Base-by-base conservation (phyloP, 2,797 vertebrate species). In the Micromesistius poutassou region DNA sequence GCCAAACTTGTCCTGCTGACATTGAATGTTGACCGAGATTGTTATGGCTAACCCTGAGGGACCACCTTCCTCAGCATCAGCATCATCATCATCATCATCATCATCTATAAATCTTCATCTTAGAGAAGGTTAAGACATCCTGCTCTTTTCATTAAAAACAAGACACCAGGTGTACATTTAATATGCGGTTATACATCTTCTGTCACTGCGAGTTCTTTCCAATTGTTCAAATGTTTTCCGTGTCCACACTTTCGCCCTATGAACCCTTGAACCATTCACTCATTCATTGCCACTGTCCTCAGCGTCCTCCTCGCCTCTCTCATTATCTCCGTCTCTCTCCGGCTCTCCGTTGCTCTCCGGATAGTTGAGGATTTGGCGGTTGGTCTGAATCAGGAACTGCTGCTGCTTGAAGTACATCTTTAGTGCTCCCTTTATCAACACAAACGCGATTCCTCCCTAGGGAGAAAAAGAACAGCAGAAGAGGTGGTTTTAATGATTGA, bases 331-430 rank as follows among this genome's bases (percentile, higher is more conserved):
- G 0, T 88, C 89, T 4, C 30, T 72, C 70, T 74, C 76, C 2
- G 71, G 73, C 22, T 70, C 80, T 1, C 55, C 19, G 7, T 72
- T 76, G 9, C 80, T 79, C n/a, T 94, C 89, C 0, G 91, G 89
- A 78, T 92, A 94, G 91, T 95, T 90, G 1, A 94, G 91, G 86
- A 95, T 94, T 28, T 89, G 87, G 1, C 94, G 86, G 83, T 92
- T 92, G 74, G 91, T 87, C 77, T 94, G 95, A 40, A 91, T 90
- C 78, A 93, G 75, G 83, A 87, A 94, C 87, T 94, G 93, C 89
- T 95, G 94, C 82, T 95, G 94, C 77, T 93, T 94, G 86, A 94
- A 95, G 75, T 95, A 95, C 28, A 95, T 92, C 84, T 95, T 95
- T 73, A 95, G 25, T 0, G 89, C 87, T 13, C 95, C 95, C 33